phyloP scores from a whole-genome alignment of 2,888 invertebrate species.

The Phortica magna region DNA sequence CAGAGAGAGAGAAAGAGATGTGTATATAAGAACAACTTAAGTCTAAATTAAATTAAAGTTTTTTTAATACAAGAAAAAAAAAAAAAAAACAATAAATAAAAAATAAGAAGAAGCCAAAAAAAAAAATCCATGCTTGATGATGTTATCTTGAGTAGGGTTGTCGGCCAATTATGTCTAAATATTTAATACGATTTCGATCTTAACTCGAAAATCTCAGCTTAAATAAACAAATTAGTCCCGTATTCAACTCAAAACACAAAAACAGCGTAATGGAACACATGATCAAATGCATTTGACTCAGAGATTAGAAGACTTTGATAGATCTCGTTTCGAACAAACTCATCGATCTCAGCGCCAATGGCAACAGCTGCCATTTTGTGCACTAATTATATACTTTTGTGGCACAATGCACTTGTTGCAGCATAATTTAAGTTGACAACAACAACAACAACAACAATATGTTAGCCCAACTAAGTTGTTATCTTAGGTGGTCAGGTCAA shows the following conservation, averaged over 20 bases:
- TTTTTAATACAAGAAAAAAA: slow-evolving; percentile 20
- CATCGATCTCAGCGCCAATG: neutral
- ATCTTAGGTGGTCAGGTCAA: slow-evolving; percentile 41
- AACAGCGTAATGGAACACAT: neutral
- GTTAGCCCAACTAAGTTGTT: slow-evolving; percentile 43
- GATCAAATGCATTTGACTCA: neutral
- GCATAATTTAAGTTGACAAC: neutral
- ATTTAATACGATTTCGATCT: slow-evolving; percentile 9
- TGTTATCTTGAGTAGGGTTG: slow-evolving; percentile 72
- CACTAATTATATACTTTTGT: slow-evolving; percentile 59
- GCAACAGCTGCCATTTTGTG: slow-evolving; percentile 57
- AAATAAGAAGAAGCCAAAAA: neutral
- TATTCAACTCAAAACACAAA: neutral
- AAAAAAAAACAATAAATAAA: neutral
- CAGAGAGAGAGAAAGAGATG: too few relatives aligned
- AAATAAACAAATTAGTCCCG: slow-evolving; percentile 51
- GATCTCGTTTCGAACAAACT: slow-evolving; percentile 49
- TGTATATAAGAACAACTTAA: too few relatives aligned
- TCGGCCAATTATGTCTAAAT: slow-evolving; percentile 40
- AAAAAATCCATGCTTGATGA: slow-evolving; percentile 54
- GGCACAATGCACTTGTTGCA: neutral
- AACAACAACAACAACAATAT: slow-evolving; percentile 19
- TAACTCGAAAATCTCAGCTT: slow-evolving; percentile 48
- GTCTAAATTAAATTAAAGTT: neutral
- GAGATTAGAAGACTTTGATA: slow-evolving; percentile 28